Evolutionary conservation across 2,888 invertebrate species (phyloP).

Genomic region (Dasypolia templi): DNA sequence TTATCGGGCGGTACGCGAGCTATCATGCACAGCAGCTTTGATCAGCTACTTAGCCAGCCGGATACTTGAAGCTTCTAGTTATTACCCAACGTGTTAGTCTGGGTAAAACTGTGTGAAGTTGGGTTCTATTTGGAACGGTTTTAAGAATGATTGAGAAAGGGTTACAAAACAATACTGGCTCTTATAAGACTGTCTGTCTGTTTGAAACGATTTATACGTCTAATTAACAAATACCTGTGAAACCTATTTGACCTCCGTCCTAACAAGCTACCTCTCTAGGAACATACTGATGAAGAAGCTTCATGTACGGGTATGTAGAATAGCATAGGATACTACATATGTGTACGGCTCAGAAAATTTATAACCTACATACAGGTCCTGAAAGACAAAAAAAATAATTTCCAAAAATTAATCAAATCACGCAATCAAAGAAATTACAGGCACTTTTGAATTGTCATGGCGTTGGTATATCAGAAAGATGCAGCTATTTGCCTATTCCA

Average conservation of each 20-base stretch:
- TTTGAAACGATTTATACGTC: neutral
- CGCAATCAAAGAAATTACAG: neutral
- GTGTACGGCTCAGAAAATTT: neutral
- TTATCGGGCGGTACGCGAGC: slow-evolving; percentile 40
- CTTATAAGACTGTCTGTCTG: neutral
- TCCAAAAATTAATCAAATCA: too few relatives aligned
- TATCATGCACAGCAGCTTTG: slow-evolving; percentile 52
- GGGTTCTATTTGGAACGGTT: neutral
- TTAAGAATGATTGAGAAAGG: neutral
- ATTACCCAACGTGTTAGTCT: neutral
- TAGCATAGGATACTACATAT: neutral
- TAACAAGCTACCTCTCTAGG: neutral
- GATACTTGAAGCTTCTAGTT: slow-evolving; percentile 29
- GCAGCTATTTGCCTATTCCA: neutral
- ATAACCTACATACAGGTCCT: neutral
- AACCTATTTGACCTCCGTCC: neutral
- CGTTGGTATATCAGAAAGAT: neutral
- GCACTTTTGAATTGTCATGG: neutral
- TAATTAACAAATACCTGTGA: too few relatives aligned
- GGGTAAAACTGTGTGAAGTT: neutral
- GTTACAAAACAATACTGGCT: too few relatives aligned
- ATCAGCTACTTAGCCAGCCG: slow-evolving; percentile 53
- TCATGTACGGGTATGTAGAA: neutral
- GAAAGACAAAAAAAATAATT: too few relatives aligned
- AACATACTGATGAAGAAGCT: too few relatives aligned